Evolutionary conservation across 2,797 vertebrate genomes (phyloP).

Genomic region (Lindbergichthys nudifrons): DNA sequence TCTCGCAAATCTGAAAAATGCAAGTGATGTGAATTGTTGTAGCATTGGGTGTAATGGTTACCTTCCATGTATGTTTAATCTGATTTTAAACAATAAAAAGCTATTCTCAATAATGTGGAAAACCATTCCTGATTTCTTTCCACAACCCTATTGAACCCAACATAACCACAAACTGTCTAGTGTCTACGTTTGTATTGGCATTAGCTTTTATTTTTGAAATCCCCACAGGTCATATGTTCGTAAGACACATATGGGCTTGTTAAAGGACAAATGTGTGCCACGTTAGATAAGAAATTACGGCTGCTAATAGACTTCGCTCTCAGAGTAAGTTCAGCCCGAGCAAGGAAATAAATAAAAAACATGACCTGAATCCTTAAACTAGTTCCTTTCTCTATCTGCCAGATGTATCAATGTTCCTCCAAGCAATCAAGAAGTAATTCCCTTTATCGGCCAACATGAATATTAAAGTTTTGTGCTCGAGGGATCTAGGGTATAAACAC

Average conservation of each 20-base stretch:
- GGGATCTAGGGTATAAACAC: slow-evolving; percentile 69
- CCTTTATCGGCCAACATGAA: slow-evolving; percentile 80
- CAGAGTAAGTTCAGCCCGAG: slow-evolving; percentile 64
- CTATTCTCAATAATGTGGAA: slow-evolving; percentile 21
- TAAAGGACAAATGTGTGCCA: slow-evolving; percentile 72
- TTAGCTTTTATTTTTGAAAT: slow-evolving; percentile 42
- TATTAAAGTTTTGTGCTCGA: slow-evolving; percentile 78
- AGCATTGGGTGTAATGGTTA: background rate
- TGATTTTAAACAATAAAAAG: background rate
- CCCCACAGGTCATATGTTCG: slow-evolving; percentile 57
- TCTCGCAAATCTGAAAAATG: background rate
- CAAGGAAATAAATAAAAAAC: slow-evolving; percentile 64
- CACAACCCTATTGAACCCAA: slow-evolving; percentile 3
- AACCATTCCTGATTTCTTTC: slow-evolving; percentile 11
- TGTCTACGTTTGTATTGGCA: slow-evolving; percentile 46
- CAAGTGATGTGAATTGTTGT: background rate
- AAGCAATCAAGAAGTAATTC: slow-evolving; percentile 82
- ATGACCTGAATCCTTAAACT: slow-evolving; percentile 72
- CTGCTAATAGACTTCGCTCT: slow-evolving; percentile 73
- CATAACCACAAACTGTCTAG: background rate
- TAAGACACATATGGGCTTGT: slow-evolving; percentile 66
- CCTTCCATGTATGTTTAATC: slow-evolving; percentile 11
- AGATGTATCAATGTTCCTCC: slow-evolving; percentile 81
- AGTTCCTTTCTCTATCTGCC: slow-evolving; percentile 73
- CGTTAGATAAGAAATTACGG: slow-evolving; percentile 72